Base-by-base conservation (phyloP, 2,113 vertebrate species). In the Sander vitreus region DNA sequence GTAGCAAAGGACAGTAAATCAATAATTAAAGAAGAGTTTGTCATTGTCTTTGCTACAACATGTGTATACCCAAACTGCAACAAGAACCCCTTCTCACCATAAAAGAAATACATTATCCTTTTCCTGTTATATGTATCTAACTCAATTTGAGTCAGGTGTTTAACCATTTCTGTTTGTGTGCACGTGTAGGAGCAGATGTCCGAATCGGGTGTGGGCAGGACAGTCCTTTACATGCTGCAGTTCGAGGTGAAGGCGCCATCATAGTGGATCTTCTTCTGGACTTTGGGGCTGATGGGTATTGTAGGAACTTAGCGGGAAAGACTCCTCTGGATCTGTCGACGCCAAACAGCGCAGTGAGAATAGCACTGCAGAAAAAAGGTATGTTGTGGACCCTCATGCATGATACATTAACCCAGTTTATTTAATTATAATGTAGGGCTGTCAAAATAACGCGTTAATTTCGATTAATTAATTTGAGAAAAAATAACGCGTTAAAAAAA, bases 211-310 rank as follows among this genome's bases (percentile, higher is more conserved):
- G 95, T 47, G 84, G 85, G 19, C 76, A 88, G 58, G 97, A 98
- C 75, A 96, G 95, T 1, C 97, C 97, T 0, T 89, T 99, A 33
- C 97, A 99, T 0, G 96, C 95, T 0, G 97, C 97, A 3, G 96
- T 94, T 0, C 91, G 90, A 76, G 94, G 88, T 45, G 94, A 93
- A 69, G 96, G 72, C 0, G 89, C 77, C 30, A 92, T 95, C 15
- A 54, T 97, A 1, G 94, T 97, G 6, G 54, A 94, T 65, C 74
- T 97, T 59, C 95, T 99, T 71, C 91, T 92, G n/a, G 97, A 98
- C 81, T 98, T 97, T 0, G 97, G 97, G 9, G 97, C 98, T 48
- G 93, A 96, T 66, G 48, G 76, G 0, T 96, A 91, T 75, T 88
- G 90, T 83, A 96, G 92, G 90, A 98, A 99, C 12, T 83, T 93